Base-by-base conservation (phyloP, 2,113 vertebrate species). In the Dendrocopos noguchii region DNA sequence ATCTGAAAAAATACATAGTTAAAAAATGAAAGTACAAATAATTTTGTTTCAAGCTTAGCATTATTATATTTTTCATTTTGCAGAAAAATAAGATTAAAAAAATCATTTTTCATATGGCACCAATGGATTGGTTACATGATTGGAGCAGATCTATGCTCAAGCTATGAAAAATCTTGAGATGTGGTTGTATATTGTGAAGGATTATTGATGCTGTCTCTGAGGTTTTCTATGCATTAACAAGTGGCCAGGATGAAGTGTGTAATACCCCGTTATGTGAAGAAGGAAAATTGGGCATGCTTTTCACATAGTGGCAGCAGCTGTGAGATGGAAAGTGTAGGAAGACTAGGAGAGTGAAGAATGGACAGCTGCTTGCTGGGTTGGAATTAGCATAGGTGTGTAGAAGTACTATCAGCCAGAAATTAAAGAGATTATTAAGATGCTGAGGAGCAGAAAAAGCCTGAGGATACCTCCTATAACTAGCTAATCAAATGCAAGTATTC, bases 351-450 rank as follows among this genome's bases (percentile, higher is more conserved):
- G 24, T 1, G 1, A 71, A 66, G 65, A 83, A 75, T 1, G 47
- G 76, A 39, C 84, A 90, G 60, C 74, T 90, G 63, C 63, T 80
- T 76, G 50, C 3, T 9, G 28, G 74, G 59, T 39, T 90, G 88
- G 46, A 92, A 87, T 92, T 93, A 90, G 57, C 50, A 81, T 71
- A 84, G 79, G 56, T 93, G 71, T 85, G 52, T 91, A 70, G 75
- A 92, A 86, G 57, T 87, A 79, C 74, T 84, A 96, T 92, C 92
- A 90, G 81, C 67, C n/a, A 74, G 87, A 94, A 96, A 92, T 93
- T 92, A 91, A 87, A 80, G 76, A 88, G 75, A 84, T 93, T 86
- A 93, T 95, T 97, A 75, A 93, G 85, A 94, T 93, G 91, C 71
- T 87, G 88, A 87, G 84, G 80, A 95, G 84, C 55, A 87, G 76